A percentile compares a stretch with the other conserved stretches of the same genome.
Evolutionary conservation across 2,888 invertebrate species (phyloP).

Genomic region (Hartigia nigra): DNA sequence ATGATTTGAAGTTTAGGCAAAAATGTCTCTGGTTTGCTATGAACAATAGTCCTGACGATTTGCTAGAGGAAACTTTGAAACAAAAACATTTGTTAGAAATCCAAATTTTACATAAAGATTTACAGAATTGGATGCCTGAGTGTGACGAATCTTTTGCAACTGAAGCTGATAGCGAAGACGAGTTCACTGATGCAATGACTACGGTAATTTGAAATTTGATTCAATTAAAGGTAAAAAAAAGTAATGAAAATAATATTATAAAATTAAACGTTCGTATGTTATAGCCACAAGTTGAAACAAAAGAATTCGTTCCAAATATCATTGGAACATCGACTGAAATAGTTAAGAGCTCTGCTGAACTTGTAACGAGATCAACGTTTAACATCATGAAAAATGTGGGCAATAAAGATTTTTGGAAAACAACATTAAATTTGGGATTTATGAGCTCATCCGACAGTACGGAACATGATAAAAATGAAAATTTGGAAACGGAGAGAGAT

Average conservation of each 20-base stretch:
- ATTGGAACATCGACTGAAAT: constrained; percentile 65
- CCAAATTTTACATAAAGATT: constrained; percentile 55
- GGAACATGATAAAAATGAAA: constrained; percentile 18
- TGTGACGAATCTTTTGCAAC: constrained; percentile 45
- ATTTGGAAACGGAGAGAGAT: constrained; percentile 6
- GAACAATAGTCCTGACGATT: constrained; percentile 56
- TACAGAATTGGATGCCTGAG: constrained; percentile 51
- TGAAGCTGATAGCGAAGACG: constrained; percentile 68
- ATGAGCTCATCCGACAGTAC: constrained; percentile 35
- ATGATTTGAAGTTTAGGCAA: constrained; percentile 56
- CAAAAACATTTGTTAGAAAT: constrained; percentile 57
- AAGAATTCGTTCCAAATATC: constrained; percentile 59
- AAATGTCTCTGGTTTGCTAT: constrained; percentile 58
- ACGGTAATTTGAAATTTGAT: constrained; percentile 61
- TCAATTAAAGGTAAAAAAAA: not conserved
- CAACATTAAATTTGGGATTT: constrained; percentile 53
- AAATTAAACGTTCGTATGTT: constrained; percentile 17
- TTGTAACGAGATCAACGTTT: constrained; percentile 62
- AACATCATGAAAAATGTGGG: constrained; percentile 62
- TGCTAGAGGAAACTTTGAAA: constrained; percentile 52
- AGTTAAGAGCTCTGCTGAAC: constrained; percentile 63
- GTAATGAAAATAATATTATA: no score
- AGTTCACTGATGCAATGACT: constrained; percentile 71
- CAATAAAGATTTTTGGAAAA: constrained; percentile 62
- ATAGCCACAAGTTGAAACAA: constrained; percentile 51